A percentile compares a stretch with the other conserved stretches of the same genome.
Conservation (phyloP, 2,113 vertebrate species). For the Istiophorus platypterus region DNA sequence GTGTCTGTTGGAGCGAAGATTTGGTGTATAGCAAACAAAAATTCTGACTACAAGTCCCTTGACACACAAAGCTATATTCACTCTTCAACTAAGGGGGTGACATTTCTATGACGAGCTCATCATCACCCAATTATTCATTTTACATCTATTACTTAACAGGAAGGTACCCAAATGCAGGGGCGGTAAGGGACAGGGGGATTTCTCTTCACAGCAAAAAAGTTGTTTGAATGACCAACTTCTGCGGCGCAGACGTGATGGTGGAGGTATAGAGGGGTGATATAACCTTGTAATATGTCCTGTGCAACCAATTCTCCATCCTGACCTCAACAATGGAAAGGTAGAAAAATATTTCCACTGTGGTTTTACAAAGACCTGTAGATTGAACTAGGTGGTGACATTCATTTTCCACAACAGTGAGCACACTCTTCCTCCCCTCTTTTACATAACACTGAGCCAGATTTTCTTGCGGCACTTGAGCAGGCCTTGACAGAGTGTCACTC, state of each 20-base stretch:
- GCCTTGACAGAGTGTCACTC: slow-evolving; percentile 3
- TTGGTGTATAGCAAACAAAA: slow-evolving; percentile 2
- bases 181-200: slow-evolving; percentile 12
- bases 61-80: slow-evolving; percentile 57
- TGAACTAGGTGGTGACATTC: slow-evolving; percentile 18
- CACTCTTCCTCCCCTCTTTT: slow-evolving; percentile 20
- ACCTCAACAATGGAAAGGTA: slow-evolving; percentile 18
- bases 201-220: not conserved
- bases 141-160: slow-evolving; percentile 68
- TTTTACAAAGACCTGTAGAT: not conserved
- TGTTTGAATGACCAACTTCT: not conserved
- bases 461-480: slow-evolving; percentile 8
- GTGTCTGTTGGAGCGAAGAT: not conserved
- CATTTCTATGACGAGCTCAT: slow-evolving; percentile 69
- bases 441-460: slow-evolving; percentile 28
- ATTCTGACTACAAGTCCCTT: slow-evolving; percentile 23
- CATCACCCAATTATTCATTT: slow-evolving; percentile 68
- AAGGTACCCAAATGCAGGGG: not conserved
- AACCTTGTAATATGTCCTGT: slow-evolving; percentile 33
- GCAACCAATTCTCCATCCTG: not conserved
- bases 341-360: slow-evolving; percentile 21
- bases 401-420: slow-evolving; percentile 46
- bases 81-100: slow-evolving; percentile 49
- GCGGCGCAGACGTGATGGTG: not conserved
- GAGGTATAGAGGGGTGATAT: not conserved